Conservation (phyloP, 2,797 vertebrate species). For the Sebastes hopkinsi region DNA sequence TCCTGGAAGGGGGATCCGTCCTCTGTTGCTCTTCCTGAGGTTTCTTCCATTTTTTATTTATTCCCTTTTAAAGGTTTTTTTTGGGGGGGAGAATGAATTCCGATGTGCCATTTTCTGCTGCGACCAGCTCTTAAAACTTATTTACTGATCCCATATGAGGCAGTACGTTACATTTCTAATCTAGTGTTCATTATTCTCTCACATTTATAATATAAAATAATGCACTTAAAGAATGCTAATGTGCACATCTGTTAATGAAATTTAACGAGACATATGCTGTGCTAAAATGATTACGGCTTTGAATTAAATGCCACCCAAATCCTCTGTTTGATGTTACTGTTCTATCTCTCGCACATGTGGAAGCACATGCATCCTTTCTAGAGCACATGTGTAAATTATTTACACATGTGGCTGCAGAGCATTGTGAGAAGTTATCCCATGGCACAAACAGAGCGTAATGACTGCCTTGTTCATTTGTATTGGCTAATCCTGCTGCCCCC, state of each 20-base stretch:
- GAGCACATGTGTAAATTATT: not conserved
- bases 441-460: not conserved
- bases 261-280: not conserved
- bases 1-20: no score
- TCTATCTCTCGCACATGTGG: not conserved
- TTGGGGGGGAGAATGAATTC: no score
- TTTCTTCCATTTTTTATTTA: rapidly evolving
- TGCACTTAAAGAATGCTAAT: not conserved
- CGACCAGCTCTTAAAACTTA: not conserved
- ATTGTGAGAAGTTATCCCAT: not conserved
- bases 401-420: not conserved
- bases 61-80: no score
- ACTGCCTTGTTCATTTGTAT: not conserved
- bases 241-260: not conserved
- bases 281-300: not conserved
- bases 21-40: no score
- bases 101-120: no score
- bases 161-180: not conserved
- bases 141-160: not conserved
- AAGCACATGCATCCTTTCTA: not conserved
- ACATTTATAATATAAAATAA: not conserved
- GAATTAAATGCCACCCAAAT: not conserved
- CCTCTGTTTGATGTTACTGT: not conserved
- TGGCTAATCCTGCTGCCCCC: not conserved
- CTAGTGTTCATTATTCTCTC: not conserved